Base-by-base conservation (phyloP, 2,888 invertebrate species). In the Apodemia duryi region DNA sequence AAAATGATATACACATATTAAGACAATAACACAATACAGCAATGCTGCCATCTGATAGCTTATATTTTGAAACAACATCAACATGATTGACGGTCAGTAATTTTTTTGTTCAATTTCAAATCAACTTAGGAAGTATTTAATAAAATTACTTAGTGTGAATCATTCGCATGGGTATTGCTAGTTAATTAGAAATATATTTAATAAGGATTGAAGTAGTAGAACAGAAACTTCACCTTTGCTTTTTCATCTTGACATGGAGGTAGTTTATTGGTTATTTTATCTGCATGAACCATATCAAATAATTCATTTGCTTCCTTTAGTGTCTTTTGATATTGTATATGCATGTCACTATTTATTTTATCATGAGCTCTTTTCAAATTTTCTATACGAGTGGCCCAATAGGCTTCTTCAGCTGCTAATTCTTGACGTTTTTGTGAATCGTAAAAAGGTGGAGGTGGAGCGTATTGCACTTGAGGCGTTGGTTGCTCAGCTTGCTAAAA, bases 241-340 rank as follows among this genome's bases (percentile, higher is more conserved):
- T 91, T 91, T 67, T 91, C 91, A 49, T 86, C 86, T 72, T 91
- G 88, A 72, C 91, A 91, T 65, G 91, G 91, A 65, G 88, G 83
- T 66, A 88, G 68, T 71, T 89, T 91, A 66, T 73, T 83, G 21
- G 74, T 78, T 67, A 84, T 69, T 81, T 86, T 88, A 69, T 91
- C 85, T 71, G 75, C 74, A 68, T 87, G 78, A 60, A 82, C 82
- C 70, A 77, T 43, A 63, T 85, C 79, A 74, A 89, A 91, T 64
- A 91, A 72, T 9, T 89, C 83, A 77, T 88, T 87, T 2, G 90
- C 86, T 72, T 91, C 87, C 66, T 91, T 86, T 65, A 91, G 73
- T 60, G 89, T 88, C 68, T 88, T 90, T 67, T 90, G 84, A 72
- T 90, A 91, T 72, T 91, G 91, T 67, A 79, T 67, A 35, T 84